These are phyloP conservation scores for Euplagia quadripunctaria DNA, from an alignment of 2,888 invertebrate species.

Conservation along the genomic window DNA sequence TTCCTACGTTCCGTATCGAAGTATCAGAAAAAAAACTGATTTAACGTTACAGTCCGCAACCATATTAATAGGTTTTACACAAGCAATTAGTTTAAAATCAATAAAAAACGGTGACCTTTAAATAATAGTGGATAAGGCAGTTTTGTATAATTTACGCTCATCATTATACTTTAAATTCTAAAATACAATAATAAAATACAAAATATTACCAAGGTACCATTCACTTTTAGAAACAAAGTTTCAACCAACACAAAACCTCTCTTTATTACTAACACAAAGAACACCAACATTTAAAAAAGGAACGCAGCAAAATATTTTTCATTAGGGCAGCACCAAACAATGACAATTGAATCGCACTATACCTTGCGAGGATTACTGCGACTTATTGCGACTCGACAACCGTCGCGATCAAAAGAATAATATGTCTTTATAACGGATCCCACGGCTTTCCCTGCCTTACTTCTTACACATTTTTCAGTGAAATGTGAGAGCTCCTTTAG, in stretches of 20 bases:
- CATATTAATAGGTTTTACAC: too few relatives aligned
- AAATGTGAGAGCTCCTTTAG: conserved; percentile 81
- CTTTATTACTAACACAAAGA: conserved; percentile 44
- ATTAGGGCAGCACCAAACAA: conserved; percentile 77
- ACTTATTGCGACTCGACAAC: conserved; percentile 79
- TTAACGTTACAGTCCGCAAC: too few relatives aligned
- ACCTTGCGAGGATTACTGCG: conserved; percentile 82
- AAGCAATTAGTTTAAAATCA: too few relatives aligned
- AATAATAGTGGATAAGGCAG: too few relatives aligned
- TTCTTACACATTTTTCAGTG: conserved; percentile 84
- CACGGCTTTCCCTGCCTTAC: conserved; percentile 82
- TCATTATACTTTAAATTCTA: too few relatives aligned
- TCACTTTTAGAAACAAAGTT: conserved; percentile 25
- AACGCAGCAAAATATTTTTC: conserved; percentile 82
- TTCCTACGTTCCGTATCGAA: too few relatives aligned
- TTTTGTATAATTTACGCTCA: too few relatives aligned
- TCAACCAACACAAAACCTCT: conserved; percentile 35
- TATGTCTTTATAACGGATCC: conserved; percentile 86
- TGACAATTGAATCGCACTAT: conserved; percentile 79
- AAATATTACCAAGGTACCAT: conserved; percentile 3
- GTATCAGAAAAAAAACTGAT: too few relatives aligned
- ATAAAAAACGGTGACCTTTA: too few relatives aligned
- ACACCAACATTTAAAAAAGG: conserved; percentile 68
- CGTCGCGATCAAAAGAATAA: conserved; percentile 85
- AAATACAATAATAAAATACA: too few relatives aligned